Evolutionary conservation across 1,140 invertebrate genomes (phyloP), one percentile per base, ranked within the genome.

Genomic region (Gryllus bimaculatus): DNA sequence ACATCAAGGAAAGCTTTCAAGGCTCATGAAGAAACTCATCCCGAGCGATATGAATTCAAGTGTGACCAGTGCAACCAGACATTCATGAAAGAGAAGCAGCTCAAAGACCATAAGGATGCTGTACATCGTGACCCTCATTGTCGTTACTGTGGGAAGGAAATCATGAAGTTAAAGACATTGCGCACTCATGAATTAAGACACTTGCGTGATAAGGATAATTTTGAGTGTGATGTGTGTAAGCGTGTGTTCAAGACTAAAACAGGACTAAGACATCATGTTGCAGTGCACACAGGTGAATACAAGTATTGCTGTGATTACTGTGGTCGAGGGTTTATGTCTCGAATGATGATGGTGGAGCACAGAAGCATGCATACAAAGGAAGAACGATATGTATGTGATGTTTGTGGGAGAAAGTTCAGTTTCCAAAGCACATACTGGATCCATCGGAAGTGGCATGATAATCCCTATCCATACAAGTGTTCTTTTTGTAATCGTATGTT

Each of bases 391-490:
- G 77, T 81, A 0, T 83, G 82, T 79, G 82, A 82, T 74, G 78
- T 81, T 3, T 83, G 82, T 79, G 82, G 81, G 21, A 54, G 79
- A 20, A 82, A 82, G 48, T 83, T 82, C 75, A 77, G 73, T 54
- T 81, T 81, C 54, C 79, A 82, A 12, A 81, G 82, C 74, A 82
- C 82, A 47, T 83, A 81, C 77, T 82, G 81, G 81, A 81, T 83
- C 15, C 82, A 83, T 77, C 76, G 79, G 13, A 82, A 82, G 75
- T 83, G 82, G 82, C 82, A 83, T 78, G 81, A 82, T 26, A 82
- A 82, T 73, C 82, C 82, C 4, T 81, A 79, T 78, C 83, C 83
- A 4, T 84, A 83, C 76, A 80, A 82, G 20, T 84, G 83, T 79
- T 80, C 80, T 8, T 54, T 80, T n/a, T 84, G 83, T 78, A 80